A percentile compares a stretch with the other conserved stretches of the same genome.
Evolutionary conservation across 2,888 invertebrate genomes (phyloP).

Genomic region (Idaea straminata): DNA sequence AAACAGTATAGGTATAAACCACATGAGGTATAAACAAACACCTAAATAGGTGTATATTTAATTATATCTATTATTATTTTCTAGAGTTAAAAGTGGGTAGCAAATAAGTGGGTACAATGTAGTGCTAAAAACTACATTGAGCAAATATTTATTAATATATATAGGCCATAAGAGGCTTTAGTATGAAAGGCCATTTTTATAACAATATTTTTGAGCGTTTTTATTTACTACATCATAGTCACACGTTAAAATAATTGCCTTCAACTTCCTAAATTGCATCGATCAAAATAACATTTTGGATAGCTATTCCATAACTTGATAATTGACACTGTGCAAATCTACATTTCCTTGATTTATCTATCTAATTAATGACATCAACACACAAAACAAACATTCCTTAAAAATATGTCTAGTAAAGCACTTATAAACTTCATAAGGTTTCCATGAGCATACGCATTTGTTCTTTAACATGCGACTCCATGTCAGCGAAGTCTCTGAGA

Average conservation of each 20-base stretch:
- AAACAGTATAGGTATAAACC: too few relatives aligned
- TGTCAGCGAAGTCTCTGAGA: constrained; percentile 88
- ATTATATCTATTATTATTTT: too few relatives aligned
- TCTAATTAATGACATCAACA: constrained; percentile 14
- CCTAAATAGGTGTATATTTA: too few relatives aligned
- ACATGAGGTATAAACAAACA: too few relatives aligned
- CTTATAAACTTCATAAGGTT: constrained; percentile 38
- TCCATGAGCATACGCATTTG: constrained; percentile 79
- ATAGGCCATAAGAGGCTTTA: background rate
- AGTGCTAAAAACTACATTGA: background rate
- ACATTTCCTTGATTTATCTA: constrained; percentile 1
- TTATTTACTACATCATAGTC: background rate
- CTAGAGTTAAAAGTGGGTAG: too few relatives aligned
- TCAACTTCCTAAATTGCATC: background rate
- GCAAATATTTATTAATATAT: background rate
- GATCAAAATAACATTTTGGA: too few relatives aligned
- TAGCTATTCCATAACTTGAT: background rate
- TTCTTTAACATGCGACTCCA: constrained; percentile 88
- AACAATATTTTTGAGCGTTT: too few relatives aligned
- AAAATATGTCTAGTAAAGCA: constrained; percentile 5
- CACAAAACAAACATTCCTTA: constrained; percentile 13
- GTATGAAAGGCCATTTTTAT: too few relatives aligned
- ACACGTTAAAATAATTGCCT: background rate
- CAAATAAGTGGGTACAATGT: background rate
- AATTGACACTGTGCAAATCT: background rate